A percentile compares a stretch with the other conserved stretches of the same genome.
phyloP scores from a whole-genome alignment of 2,888 invertebrate genomes.

The Arrhopalites spinosus region DNA sequence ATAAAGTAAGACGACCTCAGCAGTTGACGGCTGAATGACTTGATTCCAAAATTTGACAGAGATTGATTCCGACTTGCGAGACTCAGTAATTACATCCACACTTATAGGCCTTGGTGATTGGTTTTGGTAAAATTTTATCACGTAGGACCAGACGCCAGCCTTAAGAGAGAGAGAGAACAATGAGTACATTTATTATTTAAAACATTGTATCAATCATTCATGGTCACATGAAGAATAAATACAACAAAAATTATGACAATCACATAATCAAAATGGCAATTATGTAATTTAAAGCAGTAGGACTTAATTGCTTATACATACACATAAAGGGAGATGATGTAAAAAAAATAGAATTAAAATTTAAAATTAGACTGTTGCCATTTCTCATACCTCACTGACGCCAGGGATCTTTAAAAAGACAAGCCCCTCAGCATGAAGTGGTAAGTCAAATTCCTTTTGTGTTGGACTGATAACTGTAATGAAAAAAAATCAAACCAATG shows the following conservation, averaged over 20 bases:
- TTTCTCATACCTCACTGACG: conserved; percentile 56
- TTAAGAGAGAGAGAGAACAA: conserved; percentile 37
- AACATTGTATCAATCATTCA: conserved; percentile 18
- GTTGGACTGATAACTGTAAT: conserved; percentile 54
- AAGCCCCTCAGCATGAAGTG: conserved; percentile 55
- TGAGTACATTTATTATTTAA: conserved; percentile 26
- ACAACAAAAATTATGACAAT: not conserved
- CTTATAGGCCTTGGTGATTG: conserved; percentile 50
- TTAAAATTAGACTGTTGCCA: conserved; percentile 14
- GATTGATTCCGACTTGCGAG: conserved; percentile 53
- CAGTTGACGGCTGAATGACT: conserved; percentile 45
- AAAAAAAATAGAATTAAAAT: not conserved
- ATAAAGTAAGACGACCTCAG: conserved; percentile 54
- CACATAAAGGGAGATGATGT: not conserved
- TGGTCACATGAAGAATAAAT: not conserved
- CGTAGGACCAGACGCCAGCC: conserved; percentile 56
- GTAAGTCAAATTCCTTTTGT: conserved; percentile 56
- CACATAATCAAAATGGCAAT: not conserved
- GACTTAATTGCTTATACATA: too few species aligned
- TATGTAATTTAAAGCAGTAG: too few species aligned
- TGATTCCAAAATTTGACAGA: conserved; percentile 56
- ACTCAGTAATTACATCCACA: conserved; percentile 55
- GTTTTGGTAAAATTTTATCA: conserved; percentile 54
- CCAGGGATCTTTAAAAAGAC: conserved; percentile 55
- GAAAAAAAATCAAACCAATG: too few species aligned